phyloP scores from a whole-genome alignment of 1,140 invertebrate species.

The Pectinophora gossypiella region DNA sequence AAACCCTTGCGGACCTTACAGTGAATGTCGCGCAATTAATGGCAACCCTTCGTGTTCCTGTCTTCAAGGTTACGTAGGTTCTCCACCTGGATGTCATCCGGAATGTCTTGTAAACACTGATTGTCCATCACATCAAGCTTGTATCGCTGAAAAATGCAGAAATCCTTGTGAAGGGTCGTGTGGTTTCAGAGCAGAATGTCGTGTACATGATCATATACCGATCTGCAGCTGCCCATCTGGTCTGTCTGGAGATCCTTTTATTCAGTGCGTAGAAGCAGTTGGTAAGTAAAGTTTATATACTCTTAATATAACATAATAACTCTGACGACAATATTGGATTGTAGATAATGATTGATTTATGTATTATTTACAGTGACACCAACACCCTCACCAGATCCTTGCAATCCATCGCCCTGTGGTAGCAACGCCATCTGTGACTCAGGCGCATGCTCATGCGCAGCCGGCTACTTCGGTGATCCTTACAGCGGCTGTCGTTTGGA shows the following conservation, averaged over 20 bases:
- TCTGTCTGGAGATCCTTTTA: slow-evolving; percentile 87
- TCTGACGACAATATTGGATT: no score
- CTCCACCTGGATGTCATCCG: slow-evolving; percentile 85
- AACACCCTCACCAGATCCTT: slow-evolving; percentile 76
- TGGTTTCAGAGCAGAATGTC: slow-evolving; percentile 84
- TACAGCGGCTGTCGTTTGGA: slow-evolving; percentile 81
- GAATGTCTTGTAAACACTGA: slow-evolving; percentile 88
- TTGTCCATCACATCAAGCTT: slow-evolving; percentile 85
- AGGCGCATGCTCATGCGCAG: slow-evolving; percentile 77
- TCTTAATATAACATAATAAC: no score
- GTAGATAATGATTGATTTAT: no score
- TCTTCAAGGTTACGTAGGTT: slow-evolving; percentile 82
- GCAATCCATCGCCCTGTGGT: slow-evolving; percentile 84
- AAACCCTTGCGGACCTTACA: slow-evolving; percentile 86
- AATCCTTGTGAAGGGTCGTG: slow-evolving; percentile 89
- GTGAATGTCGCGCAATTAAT: slow-evolving; percentile 77
- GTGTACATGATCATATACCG: slow-evolving; percentile 85
- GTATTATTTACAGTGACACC: slow-evolving; percentile 64
- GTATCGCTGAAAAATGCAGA: slow-evolving; percentile 85
- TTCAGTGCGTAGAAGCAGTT: slow-evolving; percentile 76
- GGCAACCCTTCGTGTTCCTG: slow-evolving; percentile 84
- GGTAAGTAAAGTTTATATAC: slow-evolving; percentile 26
- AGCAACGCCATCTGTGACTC: slow-evolving; percentile 81
- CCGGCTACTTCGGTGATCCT: slow-evolving; percentile 79
- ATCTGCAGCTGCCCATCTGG: slow-evolving; percentile 83